Evolutionary conservation across 2,113 vertebrate genomes (phyloP).

Genomic region (Phrynocephalus versicolor): DNA sequence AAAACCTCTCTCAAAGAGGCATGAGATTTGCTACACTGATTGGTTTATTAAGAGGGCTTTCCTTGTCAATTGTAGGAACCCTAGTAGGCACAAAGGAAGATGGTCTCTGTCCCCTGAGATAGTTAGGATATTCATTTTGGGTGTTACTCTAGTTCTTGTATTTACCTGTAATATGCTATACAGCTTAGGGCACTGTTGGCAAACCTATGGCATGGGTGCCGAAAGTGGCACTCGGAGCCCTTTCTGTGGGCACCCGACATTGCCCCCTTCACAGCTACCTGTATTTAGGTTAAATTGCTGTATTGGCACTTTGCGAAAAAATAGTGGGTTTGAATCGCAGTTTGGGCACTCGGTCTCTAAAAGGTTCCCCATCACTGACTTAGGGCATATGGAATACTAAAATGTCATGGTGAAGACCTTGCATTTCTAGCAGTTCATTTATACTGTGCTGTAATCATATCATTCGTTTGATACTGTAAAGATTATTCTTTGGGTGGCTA

Average conservation of each 20-base stretch:
- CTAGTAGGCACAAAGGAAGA: background rate
- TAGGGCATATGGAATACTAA: background rate
- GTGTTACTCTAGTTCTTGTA: no score
- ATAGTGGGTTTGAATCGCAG: no score
- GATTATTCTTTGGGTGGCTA: background rate
- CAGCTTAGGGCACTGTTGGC: no score
- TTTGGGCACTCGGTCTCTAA: no score
- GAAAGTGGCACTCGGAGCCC: no score
- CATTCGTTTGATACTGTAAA: background rate
- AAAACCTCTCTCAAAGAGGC: background rate
- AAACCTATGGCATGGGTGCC: no score
- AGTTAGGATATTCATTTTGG: background rate
- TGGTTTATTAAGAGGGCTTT: background rate
- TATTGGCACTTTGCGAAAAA: no score
- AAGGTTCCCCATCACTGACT: no score
- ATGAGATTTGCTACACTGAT: background rate
- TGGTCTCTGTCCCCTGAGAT: background rate
- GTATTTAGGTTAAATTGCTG: no score
- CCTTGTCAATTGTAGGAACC: background rate
- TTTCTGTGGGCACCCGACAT: no score
- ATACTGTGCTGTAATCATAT: background rate
- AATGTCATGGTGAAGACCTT: background rate
- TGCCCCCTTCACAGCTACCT: no score
- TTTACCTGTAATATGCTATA: no score
- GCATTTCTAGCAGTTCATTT: background rate